A percentile compares a stretch with the other conserved stretches of the same genome.
These are phyloP conservation scores for Geotrupes spiniger DNA, from an alignment of 2,888 invertebrate genomes.

Conservation along the genomic window DNA sequence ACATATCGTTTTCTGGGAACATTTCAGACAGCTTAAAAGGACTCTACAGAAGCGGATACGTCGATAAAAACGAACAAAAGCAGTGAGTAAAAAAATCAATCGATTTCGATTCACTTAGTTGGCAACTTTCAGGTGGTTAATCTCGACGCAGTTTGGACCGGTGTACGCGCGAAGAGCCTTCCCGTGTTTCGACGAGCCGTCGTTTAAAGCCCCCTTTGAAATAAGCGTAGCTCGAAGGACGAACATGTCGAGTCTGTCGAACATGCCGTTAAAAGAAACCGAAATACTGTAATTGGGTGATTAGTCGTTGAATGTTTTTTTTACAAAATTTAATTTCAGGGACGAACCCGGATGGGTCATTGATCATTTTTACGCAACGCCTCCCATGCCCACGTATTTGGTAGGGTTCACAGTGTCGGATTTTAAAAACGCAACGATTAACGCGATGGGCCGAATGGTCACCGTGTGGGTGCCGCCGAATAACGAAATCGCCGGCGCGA, in stretches of 20 bases:
- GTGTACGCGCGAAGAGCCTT: constrained; percentile 64
- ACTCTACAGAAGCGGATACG: constrained; percentile 66
- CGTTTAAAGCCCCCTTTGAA: constrained; percentile 72
- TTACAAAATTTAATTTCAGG: constrained; percentile 1
- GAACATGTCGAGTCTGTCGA: constrained; percentile 65
- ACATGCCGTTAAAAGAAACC: constrained; percentile 62
- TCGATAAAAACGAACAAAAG: constrained; percentile 48
- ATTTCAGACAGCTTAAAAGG: constrained; percentile 63
- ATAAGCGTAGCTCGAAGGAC: constrained; percentile 66
- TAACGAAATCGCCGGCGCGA: constrained; percentile 42
- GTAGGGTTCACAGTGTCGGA: constrained; percentile 58
- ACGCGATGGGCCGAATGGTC: too few relatives aligned
- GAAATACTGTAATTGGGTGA: constrained; percentile 54
- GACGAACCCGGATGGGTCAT: constrained; percentile 54
- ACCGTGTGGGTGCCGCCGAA: constrained; percentile 51
- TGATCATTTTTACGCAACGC: constrained; percentile 62
- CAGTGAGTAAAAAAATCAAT: too few relatives aligned
- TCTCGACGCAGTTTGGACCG: constrained; percentile 65
- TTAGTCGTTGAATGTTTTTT: not conserved
- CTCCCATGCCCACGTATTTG: constrained; percentile 74
- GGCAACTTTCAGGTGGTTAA: constrained; percentile 52
- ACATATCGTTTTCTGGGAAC: constrained; percentile 55
- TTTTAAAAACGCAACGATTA: constrained; percentile 35
- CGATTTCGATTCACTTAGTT: constrained; percentile 13
- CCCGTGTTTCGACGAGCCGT: constrained; percentile 77